phyloP scores from a whole-genome alignment of 2,888 invertebrate species.

The Conops quadrifasciatus region DNA sequence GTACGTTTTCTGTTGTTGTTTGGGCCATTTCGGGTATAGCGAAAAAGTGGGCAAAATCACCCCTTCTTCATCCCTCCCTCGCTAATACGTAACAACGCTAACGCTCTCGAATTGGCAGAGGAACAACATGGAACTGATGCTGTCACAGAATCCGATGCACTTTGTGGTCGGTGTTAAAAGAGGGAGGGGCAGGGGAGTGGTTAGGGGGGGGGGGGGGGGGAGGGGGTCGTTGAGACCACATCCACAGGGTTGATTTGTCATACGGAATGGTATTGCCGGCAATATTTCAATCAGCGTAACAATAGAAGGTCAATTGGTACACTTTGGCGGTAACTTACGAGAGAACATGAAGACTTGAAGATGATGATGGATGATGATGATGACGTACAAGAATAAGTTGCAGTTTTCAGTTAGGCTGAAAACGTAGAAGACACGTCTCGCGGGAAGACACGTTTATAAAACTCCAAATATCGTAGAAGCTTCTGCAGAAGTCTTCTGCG shows the following conservation, averaged over 20 bases:
- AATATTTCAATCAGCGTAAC: conserved; percentile 61
- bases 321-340: conserved; percentile 45
- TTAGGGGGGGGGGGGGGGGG: not conserved
- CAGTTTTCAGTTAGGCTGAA: too few species aligned
- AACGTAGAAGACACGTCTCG: too few species aligned
- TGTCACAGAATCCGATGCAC: not conserved
- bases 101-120: not conserved
- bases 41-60: conserved; percentile 1
- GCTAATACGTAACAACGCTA: not conserved
- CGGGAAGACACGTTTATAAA: too few species aligned
- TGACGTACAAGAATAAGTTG: too few species aligned
- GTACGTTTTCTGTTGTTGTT: not conserved
- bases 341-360: not conserved
- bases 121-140: not conserved
- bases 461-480: too few species aligned
- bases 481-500: too few species aligned
- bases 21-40: not conserved
- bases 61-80: not conserved
- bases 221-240: too few species aligned
- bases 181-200: not conserved
- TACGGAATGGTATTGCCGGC: conserved; percentile 32
- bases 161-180: too few species aligned
- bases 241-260: not conserved
- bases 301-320: conserved; percentile 60
- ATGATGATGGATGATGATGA: not conserved